Evolutionary conservation across 2,797 vertebrate genomes (phyloP).

Genomic region (Notolabrus celidotus): DNA sequence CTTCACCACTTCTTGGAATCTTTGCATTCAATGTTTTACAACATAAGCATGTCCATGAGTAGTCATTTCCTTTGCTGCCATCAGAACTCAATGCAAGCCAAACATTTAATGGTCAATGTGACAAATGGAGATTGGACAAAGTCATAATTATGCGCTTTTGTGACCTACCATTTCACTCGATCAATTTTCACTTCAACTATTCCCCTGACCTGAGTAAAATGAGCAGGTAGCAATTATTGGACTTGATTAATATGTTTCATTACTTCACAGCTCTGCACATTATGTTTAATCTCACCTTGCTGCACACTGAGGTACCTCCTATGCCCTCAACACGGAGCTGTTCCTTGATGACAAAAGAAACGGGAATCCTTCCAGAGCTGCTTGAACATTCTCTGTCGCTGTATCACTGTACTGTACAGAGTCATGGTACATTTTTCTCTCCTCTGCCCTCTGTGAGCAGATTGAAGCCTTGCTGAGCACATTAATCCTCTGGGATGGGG

Average conservation of each 20-base stretch:
- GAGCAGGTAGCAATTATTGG: slow-evolving; percentile 36
- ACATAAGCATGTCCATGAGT: neutral
- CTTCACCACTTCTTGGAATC: neutral
- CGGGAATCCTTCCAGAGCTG: slow-evolving; percentile 29
- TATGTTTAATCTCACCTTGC: slow-evolving; percentile 45
- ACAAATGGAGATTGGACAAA: slow-evolving; percentile 6
- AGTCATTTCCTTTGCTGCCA: neutral
- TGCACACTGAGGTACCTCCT: neutral
- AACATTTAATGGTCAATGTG: slow-evolving; percentile 3
- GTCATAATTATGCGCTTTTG: slow-evolving; percentile 33
- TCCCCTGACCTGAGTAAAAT: slow-evolving; percentile 21
- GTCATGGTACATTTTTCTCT: slow-evolving; percentile 51
- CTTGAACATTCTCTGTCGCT: slow-evolving; percentile 45
- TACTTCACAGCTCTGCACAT: slow-evolving; percentile 39
- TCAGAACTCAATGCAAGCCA: neutral
- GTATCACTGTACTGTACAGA: slow-evolving; percentile 11
- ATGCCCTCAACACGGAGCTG: slow-evolving; percentile 26
- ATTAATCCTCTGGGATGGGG: slow-evolving; percentile 72
- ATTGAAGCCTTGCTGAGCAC: slow-evolving; percentile 53
- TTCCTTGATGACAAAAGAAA: slow-evolving; percentile 39
- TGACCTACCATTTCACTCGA: slow-evolving; percentile 24
- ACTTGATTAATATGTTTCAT: slow-evolving; percentile 49
- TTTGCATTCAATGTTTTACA: neutral
- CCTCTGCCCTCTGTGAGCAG: slow-evolving; percentile 51
- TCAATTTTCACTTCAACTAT: slow-evolving; percentile 15